These are phyloP conservation scores for Teleiodes luculella DNA, from an alignment of 2,888 invertebrate genomes.

Conservation along the genomic window DNA sequence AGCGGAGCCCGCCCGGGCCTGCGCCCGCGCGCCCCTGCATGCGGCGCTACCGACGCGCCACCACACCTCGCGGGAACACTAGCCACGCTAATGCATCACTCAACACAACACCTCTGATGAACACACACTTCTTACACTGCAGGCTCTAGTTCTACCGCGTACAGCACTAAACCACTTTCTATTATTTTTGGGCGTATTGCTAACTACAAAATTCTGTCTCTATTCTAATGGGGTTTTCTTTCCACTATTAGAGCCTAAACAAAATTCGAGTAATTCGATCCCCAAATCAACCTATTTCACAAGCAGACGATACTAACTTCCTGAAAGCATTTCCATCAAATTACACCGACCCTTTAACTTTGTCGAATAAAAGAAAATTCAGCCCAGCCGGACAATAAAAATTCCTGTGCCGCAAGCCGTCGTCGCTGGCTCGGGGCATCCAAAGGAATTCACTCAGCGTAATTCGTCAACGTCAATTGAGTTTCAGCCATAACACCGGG, in stretches of 20 bases:
- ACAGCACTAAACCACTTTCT: no score
- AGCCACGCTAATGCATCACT: constrained; percentile 31
- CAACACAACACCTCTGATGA: neutral
- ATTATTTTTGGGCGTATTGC: no score
- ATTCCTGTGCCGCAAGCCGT: constrained; percentile 11
- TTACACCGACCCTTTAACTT: constrained; percentile 1
- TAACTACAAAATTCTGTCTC: neutral
- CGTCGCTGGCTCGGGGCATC: constrained; percentile 18
- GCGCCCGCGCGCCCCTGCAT: constrained; percentile 76
- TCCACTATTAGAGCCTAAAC: neutral
- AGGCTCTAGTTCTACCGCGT: no score
- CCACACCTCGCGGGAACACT: constrained; percentile 36
- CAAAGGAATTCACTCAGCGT: constrained; percentile 27
- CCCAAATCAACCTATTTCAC: no score
- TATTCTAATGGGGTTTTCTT: neutral
- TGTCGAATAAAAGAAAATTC: constrained; percentile 6
- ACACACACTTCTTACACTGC: neutral
- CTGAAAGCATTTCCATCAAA: constrained; percentile 5
- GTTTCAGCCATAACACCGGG: constrained; percentile 30
- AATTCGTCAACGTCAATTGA: constrained; percentile 42
- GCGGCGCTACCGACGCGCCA: constrained; percentile 61
- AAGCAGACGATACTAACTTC: neutral
- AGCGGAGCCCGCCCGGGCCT: constrained; percentile 70
- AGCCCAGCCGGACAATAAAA: constrained; percentile 16
- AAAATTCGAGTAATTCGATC: neutral